phyloP scores from a whole-genome alignment of 2,888 invertebrate species.

The Cancer borealis region DNA sequence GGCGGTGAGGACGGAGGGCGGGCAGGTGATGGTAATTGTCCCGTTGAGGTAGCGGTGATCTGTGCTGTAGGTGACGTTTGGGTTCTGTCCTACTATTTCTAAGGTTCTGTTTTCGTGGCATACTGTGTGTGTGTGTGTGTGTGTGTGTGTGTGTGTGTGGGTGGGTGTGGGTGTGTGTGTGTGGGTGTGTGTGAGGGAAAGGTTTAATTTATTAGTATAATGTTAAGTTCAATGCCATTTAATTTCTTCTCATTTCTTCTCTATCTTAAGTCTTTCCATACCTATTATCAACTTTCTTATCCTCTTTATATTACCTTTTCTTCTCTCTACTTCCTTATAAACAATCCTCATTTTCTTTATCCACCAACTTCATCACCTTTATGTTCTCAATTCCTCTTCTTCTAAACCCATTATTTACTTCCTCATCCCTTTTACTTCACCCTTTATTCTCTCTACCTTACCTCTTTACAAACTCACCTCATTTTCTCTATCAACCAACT shows the following conservation, averaged over 20 bases:
- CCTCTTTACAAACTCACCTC: neutral
- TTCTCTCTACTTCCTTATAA: neutral
- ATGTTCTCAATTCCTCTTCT: neutral
- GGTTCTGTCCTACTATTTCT: neutral
- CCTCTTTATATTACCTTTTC: neutral
- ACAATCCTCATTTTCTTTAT: neutral
- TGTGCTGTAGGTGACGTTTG: neutral
- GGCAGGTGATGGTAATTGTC: constrained; percentile 12
- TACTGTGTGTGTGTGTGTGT: neutral
- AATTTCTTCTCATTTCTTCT: neutral
- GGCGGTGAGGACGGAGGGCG: neutral
- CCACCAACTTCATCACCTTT: neutral
- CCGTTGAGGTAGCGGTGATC: constrained; percentile 34
- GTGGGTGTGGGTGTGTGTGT: neutral
- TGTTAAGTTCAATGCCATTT: neutral
- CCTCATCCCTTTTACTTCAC: neutral
- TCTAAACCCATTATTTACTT: neutral
- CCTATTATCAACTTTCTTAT: neutral
- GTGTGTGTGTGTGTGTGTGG: neutral
- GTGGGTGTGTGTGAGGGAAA: neutral
- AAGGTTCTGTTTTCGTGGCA: neutral
- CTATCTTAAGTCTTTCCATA: neutral
- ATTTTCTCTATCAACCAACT: neutral
- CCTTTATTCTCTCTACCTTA: neutral
- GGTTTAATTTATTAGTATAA: neutral